phyloP scores from a whole-genome alignment of 2,113 vertebrate genomes.

The Pomatorhinus ruficollis region DNA sequence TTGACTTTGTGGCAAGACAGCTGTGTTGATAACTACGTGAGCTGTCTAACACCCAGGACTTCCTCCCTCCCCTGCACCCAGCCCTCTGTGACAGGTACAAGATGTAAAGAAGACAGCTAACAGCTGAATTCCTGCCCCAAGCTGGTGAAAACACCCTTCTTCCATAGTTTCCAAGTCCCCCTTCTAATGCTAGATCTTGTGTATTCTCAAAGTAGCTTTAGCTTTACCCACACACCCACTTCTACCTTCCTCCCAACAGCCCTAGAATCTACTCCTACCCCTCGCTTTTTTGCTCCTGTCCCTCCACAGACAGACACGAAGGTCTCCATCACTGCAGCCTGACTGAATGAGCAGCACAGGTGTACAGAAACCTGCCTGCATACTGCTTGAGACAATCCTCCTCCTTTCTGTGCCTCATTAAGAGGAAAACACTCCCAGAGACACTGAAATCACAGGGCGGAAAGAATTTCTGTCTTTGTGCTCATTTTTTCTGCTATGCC shows the following conservation, averaged over 20 bases:
- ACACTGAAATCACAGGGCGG: not conserved
- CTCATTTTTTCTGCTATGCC: not conserved
- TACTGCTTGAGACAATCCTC: not conserved
- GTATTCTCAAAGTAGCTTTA: not conserved
- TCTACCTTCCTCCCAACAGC: not conserved
- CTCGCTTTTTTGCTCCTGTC: not conserved
- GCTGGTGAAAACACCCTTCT: not conserved
- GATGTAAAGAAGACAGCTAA: not conserved
- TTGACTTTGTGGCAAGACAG: not conserved
- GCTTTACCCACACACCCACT: not conserved
- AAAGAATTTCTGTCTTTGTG: not conserved
- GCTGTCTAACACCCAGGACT: not conserved
- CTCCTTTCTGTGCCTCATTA: not conserved
- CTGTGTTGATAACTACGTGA: accelerated
- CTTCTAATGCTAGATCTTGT: not conserved
- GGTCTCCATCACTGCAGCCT: not conserved
- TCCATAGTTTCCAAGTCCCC: not conserved
- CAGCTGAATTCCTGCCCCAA: not conserved
- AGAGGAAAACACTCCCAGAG: not conserved
- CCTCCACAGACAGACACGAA: not conserved
- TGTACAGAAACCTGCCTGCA: not conserved
- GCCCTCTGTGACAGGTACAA: not conserved
- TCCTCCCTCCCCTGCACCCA: not conserved
- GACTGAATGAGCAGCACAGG: not conserved
- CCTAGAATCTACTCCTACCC: not conserved